phyloP scores from a whole-genome alignment of 2,888 invertebrate genomes.

The Drosophila nr. fundita region DNA sequence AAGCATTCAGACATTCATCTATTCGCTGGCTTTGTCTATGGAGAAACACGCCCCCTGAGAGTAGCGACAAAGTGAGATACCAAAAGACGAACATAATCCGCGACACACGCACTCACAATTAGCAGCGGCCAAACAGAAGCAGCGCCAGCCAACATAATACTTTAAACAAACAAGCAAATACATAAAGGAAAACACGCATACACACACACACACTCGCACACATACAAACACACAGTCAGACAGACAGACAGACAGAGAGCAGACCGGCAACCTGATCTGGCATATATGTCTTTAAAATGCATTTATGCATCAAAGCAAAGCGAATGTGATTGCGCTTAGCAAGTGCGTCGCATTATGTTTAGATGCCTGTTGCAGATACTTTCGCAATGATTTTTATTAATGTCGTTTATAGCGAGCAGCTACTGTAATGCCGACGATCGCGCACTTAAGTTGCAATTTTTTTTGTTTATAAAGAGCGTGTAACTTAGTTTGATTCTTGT shows the following conservation, averaged over 20 bases:
- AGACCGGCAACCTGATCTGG: constrained; percentile 22
- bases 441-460: background rate
- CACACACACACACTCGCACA: background rate
- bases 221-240: constrained; percentile 18
- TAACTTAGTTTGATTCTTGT: background rate
- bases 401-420: constrained; percentile 75
- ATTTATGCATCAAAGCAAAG: constrained; percentile 66
- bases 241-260: constrained; percentile 6
- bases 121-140: constrained; percentile 46
- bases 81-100: constrained; percentile 62
- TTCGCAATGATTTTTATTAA: constrained; percentile 82
- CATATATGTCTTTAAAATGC: constrained; percentile 64
- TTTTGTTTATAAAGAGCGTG: background rate
- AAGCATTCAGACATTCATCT: constrained; percentile 51
- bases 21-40: constrained; percentile 33
- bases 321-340: constrained; percentile 41
- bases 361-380: constrained; percentile 71
- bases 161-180: constrained; percentile 33
- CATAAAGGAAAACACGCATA: constrained; percentile 17
- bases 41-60: constrained; percentile 71
- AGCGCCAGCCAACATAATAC: constrained; percentile 36
- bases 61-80: constrained; percentile 71
- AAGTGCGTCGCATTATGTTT: constrained; percentile 17
- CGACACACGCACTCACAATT: constrained; percentile 69
- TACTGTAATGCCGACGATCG: constrained; percentile 7